phyloP scores from a whole-genome alignment of 2,888 invertebrate species.

The Hartigia nigra region DNA sequence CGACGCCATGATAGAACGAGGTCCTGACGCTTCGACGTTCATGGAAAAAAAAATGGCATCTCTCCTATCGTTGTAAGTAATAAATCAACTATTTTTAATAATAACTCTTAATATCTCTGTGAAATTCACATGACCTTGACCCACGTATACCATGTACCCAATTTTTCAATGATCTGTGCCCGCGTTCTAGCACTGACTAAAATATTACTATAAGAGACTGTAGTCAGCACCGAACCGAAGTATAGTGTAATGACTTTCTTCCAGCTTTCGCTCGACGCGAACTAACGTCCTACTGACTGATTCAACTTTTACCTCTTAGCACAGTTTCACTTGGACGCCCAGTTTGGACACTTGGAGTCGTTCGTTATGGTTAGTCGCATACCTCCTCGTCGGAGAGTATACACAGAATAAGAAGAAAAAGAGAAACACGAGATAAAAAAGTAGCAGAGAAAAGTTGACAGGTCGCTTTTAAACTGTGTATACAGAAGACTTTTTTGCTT shows the following conservation, averaged over 20 bases:
- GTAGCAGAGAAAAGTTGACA: background rate
- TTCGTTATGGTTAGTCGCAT: background rate
- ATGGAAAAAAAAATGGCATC: constrained; percentile 87
- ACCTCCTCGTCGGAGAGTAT: background rate
- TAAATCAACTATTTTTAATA: background rate
- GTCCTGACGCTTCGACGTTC: constrained; percentile 75
- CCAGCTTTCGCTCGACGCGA: constrained; percentile 50
- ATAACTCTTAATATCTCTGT: background rate
- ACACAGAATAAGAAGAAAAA: constrained; percentile 13
- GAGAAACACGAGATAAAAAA: constrained; percentile 10
- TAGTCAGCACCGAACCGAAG: constrained; percentile 20
- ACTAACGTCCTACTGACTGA: constrained; percentile 58
- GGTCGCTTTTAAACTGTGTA: background rate
- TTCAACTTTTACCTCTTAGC: constrained; percentile 64
- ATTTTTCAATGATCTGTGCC: background rate
- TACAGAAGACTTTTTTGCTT: background rate
- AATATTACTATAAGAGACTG: constrained; percentile 9
- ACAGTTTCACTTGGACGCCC: constrained; percentile 55
- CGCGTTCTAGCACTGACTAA: background rate
- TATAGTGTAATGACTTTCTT: constrained; percentile 53
- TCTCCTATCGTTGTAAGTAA: constrained; percentile 78
- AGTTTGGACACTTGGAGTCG: constrained; percentile 19
- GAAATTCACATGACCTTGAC: background rate
- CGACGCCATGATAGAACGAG: constrained; percentile 77
- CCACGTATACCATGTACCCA: background rate